These are phyloP conservation scores for Acronicta psi DNA, from an alignment of 2,888 invertebrate genomes.

Conservation along the genomic window DNA sequence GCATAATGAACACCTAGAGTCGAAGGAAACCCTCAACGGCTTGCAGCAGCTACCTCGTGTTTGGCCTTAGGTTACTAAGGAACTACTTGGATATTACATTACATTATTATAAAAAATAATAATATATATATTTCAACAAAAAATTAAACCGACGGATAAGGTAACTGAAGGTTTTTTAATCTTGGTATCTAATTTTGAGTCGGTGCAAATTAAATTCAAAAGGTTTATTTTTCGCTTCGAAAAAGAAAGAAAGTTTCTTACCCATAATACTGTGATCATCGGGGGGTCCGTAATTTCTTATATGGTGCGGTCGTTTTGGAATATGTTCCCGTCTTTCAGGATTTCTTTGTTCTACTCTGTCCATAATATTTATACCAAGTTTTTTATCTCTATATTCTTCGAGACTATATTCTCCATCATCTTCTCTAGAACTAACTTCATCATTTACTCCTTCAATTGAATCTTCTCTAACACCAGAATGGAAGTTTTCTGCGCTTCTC, in stretches of 20 bases:
- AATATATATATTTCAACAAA: no score
- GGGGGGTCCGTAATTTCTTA: conserved; percentile 4
- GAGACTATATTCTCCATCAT: conserved; percentile 12
- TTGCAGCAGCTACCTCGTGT: no score
- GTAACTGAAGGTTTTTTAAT: no score
- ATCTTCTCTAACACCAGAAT: conserved; percentile 20
- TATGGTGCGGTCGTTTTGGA: conserved; percentile 8
- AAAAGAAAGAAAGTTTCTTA: conserved; percentile 6
- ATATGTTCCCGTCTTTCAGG: conserved; percentile 14
- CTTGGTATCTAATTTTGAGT: no score
- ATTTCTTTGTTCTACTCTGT: conserved; percentile 21
- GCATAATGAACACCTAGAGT: no score
- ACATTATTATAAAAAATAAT: no score
- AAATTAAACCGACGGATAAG: no score
- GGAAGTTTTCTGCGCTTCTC: conserved; percentile 36
- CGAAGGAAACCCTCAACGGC: no score
- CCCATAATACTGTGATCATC: conserved; percentile 30
- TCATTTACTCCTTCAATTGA: conserved; percentile 12
- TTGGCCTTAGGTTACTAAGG: no score
- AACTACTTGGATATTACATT: no score
- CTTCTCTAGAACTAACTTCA: conserved; percentile 14
- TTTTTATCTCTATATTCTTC: conserved; percentile 33
- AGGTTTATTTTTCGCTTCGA: no score
- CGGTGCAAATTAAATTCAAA: no score
- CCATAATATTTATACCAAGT: conserved; percentile 12